Evolutionary conservation across 2,888 invertebrate genomes (phyloP).

Genomic region (Autographa gamma): DNA sequence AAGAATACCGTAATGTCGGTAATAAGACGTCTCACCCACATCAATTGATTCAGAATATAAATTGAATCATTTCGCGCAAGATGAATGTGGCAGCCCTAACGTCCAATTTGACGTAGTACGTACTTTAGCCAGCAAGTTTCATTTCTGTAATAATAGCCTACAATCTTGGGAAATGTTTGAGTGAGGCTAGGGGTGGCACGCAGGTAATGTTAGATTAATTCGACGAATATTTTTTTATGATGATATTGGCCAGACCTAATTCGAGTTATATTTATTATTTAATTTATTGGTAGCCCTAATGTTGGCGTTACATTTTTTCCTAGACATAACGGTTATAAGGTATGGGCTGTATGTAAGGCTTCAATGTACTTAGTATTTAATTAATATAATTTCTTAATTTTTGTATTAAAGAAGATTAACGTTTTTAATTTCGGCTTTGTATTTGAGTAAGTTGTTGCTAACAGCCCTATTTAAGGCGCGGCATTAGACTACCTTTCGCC

Average conservation of each 20-base stretch:
- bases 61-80: constrained; percentile 46
- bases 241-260: neutral
- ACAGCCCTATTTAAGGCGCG: constrained; percentile 7
- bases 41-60: constrained; percentile 45
- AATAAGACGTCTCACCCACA: constrained; percentile 3
- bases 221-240: neutral
- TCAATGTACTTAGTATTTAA: too few species aligned
- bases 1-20: neutral
- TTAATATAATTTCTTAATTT: too few species aligned
- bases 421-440: neutral
- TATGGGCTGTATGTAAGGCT: too few species aligned
- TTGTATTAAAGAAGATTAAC: too few species aligned
- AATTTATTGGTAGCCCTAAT: neutral
- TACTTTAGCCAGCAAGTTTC: constrained; percentile 26
- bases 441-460: neutral
- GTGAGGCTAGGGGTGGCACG: constrained; percentile 28
- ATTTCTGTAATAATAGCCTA: constrained; percentile 35
- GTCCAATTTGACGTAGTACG: constrained; percentile 6
- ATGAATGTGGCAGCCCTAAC: constrained; percentile 22
- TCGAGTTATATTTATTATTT: neutral
- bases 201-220: neutral
- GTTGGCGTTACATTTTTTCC: too few species aligned
- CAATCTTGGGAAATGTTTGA: constrained; percentile 29
- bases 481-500: neutral
- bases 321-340: too few species aligned